A percentile compares a stretch with the other conserved stretches of the same genome.
These are phyloP conservation scores for Chiloscyllium punctatum DNA, from an alignment of 2,797 vertebrate species.

Conservation along the genomic window DNA sequence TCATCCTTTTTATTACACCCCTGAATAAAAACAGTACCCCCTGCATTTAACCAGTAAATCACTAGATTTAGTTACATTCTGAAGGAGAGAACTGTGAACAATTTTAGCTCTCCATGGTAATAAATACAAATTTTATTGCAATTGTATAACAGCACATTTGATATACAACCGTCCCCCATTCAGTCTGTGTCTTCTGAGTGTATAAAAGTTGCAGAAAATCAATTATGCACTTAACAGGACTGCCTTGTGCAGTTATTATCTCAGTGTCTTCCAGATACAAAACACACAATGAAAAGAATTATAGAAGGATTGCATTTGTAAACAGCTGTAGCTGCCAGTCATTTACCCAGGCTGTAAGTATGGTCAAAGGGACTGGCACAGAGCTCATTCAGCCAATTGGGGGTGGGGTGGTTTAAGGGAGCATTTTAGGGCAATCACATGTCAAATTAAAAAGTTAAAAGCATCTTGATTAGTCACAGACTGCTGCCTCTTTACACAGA, in stretches of 20 bases:
- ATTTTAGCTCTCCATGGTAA: not conserved
- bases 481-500: conserved; percentile 1
- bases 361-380: not conserved
- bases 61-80: not conserved
- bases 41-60: not conserved
- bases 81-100: not conserved
- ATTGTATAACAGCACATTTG: not conserved
- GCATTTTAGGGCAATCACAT: not conserved
- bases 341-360: not conserved
- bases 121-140: conserved; percentile 5
- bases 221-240: not conserved
- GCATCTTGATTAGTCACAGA: conserved; percentile 4
- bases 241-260: not conserved
- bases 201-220: conserved; percentile 2
- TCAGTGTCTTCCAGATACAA: not conserved
- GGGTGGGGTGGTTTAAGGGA: too few relatives aligned
- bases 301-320: not conserved
- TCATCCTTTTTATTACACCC: not conserved
- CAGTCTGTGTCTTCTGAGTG: not conserved
- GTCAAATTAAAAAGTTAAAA: conserved; percentile 3
- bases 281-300: not conserved
- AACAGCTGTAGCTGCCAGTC: conserved; percentile 20
- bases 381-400: not conserved
- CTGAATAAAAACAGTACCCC: not conserved
- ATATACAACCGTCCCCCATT: not conserved